These are phyloP conservation scores for Drosophila baimaii DNA, from an alignment of 1,140 invertebrate genomes.

Conservation along the genomic window DNA sequence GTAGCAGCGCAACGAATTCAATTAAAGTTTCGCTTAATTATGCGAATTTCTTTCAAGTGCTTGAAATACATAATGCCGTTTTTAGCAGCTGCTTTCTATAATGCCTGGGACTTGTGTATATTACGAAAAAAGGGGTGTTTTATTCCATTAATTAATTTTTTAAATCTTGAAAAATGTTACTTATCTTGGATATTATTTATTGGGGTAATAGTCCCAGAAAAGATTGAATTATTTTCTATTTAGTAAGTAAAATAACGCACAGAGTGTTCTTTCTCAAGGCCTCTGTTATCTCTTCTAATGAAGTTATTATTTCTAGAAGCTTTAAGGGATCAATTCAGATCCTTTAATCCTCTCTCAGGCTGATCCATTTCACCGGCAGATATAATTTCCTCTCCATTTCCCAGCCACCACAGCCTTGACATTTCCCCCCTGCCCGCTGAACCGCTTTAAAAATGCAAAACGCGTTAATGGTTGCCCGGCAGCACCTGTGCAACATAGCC, in stretches of 20 bases:
- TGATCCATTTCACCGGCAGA: slow-evolving; percentile 48
- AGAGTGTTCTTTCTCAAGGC: too few relatives aligned
- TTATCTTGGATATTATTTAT: too few relatives aligned
- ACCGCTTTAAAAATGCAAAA: slow-evolving; percentile 47
- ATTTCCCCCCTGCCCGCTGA: slow-evolving; percentile 19
- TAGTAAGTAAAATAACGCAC: too few relatives aligned
- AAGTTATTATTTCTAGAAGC: background rate
- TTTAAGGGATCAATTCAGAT: background rate
- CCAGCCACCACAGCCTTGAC: slow-evolving; percentile 40
- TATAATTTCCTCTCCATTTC: slow-evolving; percentile 50
- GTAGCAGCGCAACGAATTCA: slow-evolving; percentile 8
- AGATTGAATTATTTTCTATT: too few relatives aligned
- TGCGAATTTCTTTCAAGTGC: slow-evolving; percentile 1
- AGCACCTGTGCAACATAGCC: slow-evolving; percentile 38
- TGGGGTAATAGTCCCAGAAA: too few relatives aligned
- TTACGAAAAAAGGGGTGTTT: too few relatives aligned
- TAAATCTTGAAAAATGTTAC: too few relatives aligned
- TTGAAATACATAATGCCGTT: slow-evolving; percentile 4
- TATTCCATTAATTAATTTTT: too few relatives aligned
- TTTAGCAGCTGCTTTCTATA: background rate
- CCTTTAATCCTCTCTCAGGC: slow-evolving; percentile 1
- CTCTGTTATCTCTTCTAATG: accelerated
- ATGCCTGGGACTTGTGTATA: too few relatives aligned
- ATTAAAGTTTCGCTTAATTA: slow-evolving; percentile 47
- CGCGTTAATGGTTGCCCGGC: slow-evolving; percentile 64